Evolutionary conservation across 2,113 vertebrate genomes (phyloP).

Genomic region (Mugil cephalus): DNA sequence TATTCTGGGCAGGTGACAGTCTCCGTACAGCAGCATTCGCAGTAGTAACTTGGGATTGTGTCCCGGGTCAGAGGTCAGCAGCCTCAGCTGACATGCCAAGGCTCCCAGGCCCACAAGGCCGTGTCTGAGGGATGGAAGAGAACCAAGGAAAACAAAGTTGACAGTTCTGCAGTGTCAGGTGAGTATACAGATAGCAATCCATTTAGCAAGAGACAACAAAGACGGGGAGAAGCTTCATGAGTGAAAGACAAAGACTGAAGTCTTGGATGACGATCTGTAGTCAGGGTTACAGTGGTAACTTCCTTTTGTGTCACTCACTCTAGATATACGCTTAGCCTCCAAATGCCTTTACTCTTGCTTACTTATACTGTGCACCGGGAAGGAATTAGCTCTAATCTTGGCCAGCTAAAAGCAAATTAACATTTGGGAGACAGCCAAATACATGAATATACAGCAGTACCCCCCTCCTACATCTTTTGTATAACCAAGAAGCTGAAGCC

Average conservation of each 20-base stretch:
- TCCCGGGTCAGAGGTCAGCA: slow-evolving; percentile 91
- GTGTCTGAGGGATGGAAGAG: slow-evolving; percentile 82
- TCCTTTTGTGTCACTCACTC: slow-evolving; percentile 85
- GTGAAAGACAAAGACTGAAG: slow-evolving; percentile 49
- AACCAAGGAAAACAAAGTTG: slow-evolving; percentile 70
- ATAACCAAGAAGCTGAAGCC: slow-evolving; percentile 83
- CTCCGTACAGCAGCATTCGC: slow-evolving; percentile 85
- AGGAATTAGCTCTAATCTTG: slow-evolving; percentile 92
- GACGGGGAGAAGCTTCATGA: slow-evolving; percentile 39
- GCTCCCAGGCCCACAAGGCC: slow-evolving; percentile 83
- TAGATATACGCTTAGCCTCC: slow-evolving; percentile 82
- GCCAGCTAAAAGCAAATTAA: slow-evolving; percentile 92
- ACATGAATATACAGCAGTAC: slow-evolving; percentile 89
- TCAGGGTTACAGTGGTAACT: slow-evolving; percentile 78
- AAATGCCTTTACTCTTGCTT: slow-evolving; percentile 86
- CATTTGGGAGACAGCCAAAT: slow-evolving; percentile 89
- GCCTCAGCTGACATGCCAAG: slow-evolving; percentile 88
- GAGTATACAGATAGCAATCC: slow-evolving; percentile 69
- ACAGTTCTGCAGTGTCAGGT: slow-evolving; percentile 83
- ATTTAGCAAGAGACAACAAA: slow-evolving; percentile 75
- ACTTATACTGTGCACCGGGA: slow-evolving; percentile 87
- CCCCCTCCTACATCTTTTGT: slow-evolving; percentile 83
- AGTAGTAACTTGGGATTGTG: slow-evolving; percentile 90
- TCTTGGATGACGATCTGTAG: slow-evolving; percentile 46
- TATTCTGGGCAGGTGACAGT: slow-evolving; percentile 90